A percentile compares a stretch with the other conserved stretches of the same genome.
phyloP scores from a whole-genome alignment of 2,888 invertebrate genomes.

The Dicyrtomina minuta region DNA sequence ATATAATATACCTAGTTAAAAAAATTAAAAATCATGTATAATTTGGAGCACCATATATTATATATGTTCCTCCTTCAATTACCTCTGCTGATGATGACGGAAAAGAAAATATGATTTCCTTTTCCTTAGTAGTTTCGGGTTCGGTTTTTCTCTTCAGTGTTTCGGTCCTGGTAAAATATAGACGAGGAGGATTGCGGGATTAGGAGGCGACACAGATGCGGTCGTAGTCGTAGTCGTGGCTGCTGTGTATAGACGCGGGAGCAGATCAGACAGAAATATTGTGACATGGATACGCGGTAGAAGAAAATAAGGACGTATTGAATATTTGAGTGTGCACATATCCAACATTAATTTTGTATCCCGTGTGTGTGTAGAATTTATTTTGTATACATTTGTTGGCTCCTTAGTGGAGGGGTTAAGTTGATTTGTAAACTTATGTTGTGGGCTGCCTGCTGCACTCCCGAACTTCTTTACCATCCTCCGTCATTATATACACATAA shows the following conservation, averaged over 20 bases:
- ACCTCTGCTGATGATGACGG: slow-evolving; percentile 14
- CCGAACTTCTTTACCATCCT: background rate
- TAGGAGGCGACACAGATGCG: background rate
- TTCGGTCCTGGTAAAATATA: no score
- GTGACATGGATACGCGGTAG: slow-evolving; percentile 21
- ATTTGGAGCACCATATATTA: no score
- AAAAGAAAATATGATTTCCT: slow-evolving; percentile 19
- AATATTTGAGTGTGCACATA: slow-evolving; percentile 3
- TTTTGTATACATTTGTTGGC: no score
- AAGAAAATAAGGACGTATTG: slow-evolving; percentile 12
- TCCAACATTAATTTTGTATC: no score
- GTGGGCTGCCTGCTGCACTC: slow-evolving; percentile 10
- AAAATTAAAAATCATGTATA: no score
- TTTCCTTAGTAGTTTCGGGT: no score
- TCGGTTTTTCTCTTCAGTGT: no score
- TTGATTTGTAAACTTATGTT: slow-evolving; percentile 17
- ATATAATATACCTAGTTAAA: no score
- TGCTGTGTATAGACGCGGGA: background rate
- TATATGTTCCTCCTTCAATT: slow-evolving; percentile 25
- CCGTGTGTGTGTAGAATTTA: no score
- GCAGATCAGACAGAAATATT: slow-evolving; percentile 11
- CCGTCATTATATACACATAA: no score
- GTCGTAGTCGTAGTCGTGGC: background rate
- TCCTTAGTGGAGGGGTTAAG: slow-evolving; percentile 23
- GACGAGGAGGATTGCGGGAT: no score